Evolutionary conservation across 2,113 vertebrate genomes (phyloP).

Genomic region (Oxygymnocypris stewartii): DNA sequence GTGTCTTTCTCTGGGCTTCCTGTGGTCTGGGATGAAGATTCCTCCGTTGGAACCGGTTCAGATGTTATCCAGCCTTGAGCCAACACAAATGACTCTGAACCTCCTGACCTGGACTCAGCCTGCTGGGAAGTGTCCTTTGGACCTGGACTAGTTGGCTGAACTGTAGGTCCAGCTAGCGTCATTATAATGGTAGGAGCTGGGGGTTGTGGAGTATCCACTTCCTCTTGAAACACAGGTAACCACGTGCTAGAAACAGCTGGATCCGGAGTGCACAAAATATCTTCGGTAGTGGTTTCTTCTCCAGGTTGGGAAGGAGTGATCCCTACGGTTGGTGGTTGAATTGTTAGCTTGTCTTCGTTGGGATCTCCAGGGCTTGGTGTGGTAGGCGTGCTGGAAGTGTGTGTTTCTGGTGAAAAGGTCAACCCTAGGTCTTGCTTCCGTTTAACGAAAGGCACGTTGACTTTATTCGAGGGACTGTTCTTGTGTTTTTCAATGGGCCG

Average conservation of each 20-base stretch:
- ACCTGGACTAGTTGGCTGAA: slow-evolving; percentile 19
- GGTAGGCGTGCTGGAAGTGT: slow-evolving; percentile 51
- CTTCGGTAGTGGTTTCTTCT: slow-evolving; percentile 41
- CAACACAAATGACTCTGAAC: slow-evolving; percentile 42
- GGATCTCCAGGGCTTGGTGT: slow-evolving; percentile 53
- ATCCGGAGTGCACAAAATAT: slow-evolving; percentile 48
- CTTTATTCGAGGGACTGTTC: slow-evolving; percentile 40
- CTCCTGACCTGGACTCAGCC: slow-evolving; percentile 35
- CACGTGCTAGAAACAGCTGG: slow-evolving; percentile 63
- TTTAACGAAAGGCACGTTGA: slow-evolving; percentile 50
- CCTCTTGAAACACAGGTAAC: slow-evolving; percentile 60
- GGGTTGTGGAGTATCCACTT: slow-evolving; percentile 13
- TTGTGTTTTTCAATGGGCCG: slow-evolving; percentile 52
- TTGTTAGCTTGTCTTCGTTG: background rate
- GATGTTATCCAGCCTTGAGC: slow-evolving; percentile 42
- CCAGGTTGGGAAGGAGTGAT: slow-evolving; percentile 13
- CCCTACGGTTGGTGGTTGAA: background rate
- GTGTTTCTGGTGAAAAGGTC: background rate
- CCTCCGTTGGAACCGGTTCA: background rate
- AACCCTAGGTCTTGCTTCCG: slow-evolving; percentile 52
- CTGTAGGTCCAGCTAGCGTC: slow-evolving; percentile 33
- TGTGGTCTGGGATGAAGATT: slow-evolving; percentile 1
- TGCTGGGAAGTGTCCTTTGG: background rate
- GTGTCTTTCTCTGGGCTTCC: slow-evolving; percentile 1
- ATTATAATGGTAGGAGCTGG: slow-evolving; percentile 39